A percentile compares a stretch with the other conserved stretches of the same genome.
phyloP scores from a whole-genome alignment of 2,888 invertebrate species.

The Cacoxenus indagator region DNA sequence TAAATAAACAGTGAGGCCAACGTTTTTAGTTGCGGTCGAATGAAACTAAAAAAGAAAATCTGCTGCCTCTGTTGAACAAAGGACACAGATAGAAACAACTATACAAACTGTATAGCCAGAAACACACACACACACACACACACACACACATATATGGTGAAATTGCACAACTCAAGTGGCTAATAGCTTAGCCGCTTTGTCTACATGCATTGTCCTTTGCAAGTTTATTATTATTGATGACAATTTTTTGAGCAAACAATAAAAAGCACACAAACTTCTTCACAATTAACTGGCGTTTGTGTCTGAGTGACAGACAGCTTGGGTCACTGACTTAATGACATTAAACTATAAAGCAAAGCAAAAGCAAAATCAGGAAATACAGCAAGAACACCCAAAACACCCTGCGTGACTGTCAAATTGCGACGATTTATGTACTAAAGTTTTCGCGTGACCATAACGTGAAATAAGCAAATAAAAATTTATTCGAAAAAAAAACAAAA shows the following conservation, averaged over 20 bases:
- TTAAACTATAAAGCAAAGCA: slow-evolving; percentile 14
- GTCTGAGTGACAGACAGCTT: not conserved
- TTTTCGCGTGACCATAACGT: slow-evolving; percentile 49
- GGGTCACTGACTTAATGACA: slow-evolving; percentile 20
- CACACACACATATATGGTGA: slow-evolving; percentile 44
- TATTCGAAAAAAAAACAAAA: not conserved
- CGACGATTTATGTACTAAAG: slow-evolving; percentile 54
- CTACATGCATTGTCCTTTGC: slow-evolving; percentile 34
- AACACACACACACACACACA: slow-evolving; percentile 25
- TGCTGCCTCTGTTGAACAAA: slow-evolving; percentile 44
- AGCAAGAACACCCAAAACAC: not conserved
- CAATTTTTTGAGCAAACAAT: slow-evolving; percentile 63
- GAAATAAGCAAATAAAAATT: not conserved
- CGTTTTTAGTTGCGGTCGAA: slow-evolving; percentile 64
- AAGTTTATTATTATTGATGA: slow-evolving; percentile 64
- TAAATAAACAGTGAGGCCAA: slow-evolving; percentile 41
- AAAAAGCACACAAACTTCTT: slow-evolving; percentile 39
- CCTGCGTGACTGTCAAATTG: slow-evolving; percentile 40
- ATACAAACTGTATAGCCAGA: no score
- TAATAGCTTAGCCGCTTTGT: slow-evolving; percentile 38
- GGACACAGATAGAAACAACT: slow-evolving; percentile 45
- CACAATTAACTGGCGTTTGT: not conserved
- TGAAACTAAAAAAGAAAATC: slow-evolving; percentile 60
- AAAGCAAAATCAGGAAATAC: not conserved
- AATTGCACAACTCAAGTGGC: slow-evolving; percentile 57